Base-by-base conservation (phyloP, 2,888 invertebrate species). In the Scrobipalpa costella region DNA sequence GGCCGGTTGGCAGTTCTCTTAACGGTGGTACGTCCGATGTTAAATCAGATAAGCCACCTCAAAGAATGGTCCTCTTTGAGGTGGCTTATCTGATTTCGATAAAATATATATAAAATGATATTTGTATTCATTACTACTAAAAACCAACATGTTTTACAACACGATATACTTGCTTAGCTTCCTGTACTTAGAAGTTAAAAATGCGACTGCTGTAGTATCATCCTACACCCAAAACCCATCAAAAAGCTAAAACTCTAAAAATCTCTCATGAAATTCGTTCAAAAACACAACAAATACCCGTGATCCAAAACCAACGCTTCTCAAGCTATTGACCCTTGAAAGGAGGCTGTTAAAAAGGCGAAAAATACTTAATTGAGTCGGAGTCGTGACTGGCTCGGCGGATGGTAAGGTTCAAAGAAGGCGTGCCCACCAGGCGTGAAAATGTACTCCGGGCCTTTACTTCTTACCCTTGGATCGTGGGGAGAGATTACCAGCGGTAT, bases 381-480 rank as follows among this genome's bases (percentile, higher is more conserved):
- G 44, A 61, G 15, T 61, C 61, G 61, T 61, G 61, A 61, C 61
- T 44, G 61, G 9, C 27, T 34, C 13, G 11, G 44, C 19, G 59
- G 59, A 44, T 60, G 40, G 27, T 8, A n/a, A 7, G 47, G 33
- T 36, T 49, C 61, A 50, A 61, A 61, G 50, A 17, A 58, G 15
- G 55, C 63, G 55, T 65, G 65, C 61, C 62, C 63, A 65, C 67
- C 61, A 68, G 64, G 74, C 75, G 71, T 74, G 72, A 75, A 76
- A 70, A 69, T 67, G 68, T 66, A 67, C 72, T 68, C 57, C 33
- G 36, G n/a, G 33, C 15, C 6, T 8, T 49, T 17, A 33, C 70
- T 73, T 69, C 55, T 71, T 78, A 75, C 72, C 81, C 84, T 83
- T 84, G 83, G 78, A 78, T 78, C 63, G 69, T 65, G 71, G 66